Conservation (phyloP, 2,113 vertebrate species). For the Carassius auratus region DNA sequence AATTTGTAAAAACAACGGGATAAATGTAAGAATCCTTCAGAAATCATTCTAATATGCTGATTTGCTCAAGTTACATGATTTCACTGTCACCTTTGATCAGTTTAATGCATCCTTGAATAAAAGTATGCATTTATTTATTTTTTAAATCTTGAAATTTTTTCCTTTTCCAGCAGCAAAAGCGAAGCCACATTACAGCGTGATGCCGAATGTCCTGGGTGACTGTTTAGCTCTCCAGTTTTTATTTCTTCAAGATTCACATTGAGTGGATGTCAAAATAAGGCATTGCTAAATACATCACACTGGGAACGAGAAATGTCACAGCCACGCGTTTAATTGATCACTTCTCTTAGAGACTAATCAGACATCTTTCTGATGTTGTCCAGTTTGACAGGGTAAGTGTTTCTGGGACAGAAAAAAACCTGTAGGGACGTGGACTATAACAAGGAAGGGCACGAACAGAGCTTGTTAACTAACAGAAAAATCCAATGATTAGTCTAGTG, state of each 20-base stretch:
- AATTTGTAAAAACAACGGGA: too few relatives aligned
- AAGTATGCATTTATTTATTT: not conserved
- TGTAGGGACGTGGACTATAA: not conserved
- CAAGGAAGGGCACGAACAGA: not conserved
- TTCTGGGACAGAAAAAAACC: not conserved
- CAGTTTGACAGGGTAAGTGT: not conserved
- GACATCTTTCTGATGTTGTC: not conserved
- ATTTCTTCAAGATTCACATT: too few relatives aligned
- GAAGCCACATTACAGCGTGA: not conserved
- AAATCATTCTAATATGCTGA: not conserved
- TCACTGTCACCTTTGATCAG: not conserved
- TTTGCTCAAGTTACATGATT: not conserved
- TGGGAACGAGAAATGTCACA: not conserved
- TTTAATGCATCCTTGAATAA: not conserved
- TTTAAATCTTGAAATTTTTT: not conserved
- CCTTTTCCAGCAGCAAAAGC: not conserved
- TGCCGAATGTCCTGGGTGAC: not conserved
- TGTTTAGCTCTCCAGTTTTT: not conserved
- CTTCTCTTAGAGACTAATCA: conserved; percentile 10
- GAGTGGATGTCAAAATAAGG: not conserved
- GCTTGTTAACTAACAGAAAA: not conserved
- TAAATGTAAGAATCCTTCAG: too few relatives aligned
- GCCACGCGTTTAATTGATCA: not conserved
- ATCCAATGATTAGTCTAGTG: not conserved
- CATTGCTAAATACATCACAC: not conserved